Percentiles rank a stretch among this genome's conserved stretches.
These are phyloP conservation scores for Datnioides undecimradiatus DNA, from an alignment of 2,113 vertebrate species.

Conservation along the genomic window DNA sequence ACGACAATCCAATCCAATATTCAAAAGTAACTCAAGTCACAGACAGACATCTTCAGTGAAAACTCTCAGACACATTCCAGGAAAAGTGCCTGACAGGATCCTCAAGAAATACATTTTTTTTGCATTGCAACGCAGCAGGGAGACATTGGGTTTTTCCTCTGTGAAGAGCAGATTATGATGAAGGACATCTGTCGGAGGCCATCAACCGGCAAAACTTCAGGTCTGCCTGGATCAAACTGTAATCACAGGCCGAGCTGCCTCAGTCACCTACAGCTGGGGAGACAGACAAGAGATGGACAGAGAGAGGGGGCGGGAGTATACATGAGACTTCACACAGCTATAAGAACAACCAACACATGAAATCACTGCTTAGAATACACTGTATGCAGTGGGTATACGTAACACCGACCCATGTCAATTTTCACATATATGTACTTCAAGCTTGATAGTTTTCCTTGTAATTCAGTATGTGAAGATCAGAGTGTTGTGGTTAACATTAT, in stretches of 20 bases:
- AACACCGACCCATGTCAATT: not conserved
- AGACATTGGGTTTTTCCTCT: not conserved
- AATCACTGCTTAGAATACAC: not conserved
- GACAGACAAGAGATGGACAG: not conserved
- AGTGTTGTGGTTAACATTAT: not conserved
- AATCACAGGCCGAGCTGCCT: not conserved
- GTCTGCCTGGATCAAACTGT: not conserved
- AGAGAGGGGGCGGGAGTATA: not conserved
- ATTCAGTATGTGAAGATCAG: too few relatives aligned
- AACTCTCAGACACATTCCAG: not conserved
- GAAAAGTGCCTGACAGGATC: not conserved
- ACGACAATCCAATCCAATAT: not conserved
- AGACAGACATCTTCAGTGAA: conserved; percentile 1
- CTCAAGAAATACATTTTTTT: not conserved
- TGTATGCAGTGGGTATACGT: too few relatives aligned
- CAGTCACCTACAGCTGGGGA: conserved; percentile 22
- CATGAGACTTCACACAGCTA: not conserved
- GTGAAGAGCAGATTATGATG: not conserved
- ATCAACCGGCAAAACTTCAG: not conserved
- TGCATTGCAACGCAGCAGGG: not conserved
- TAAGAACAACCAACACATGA: not conserved
- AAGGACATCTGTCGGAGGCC: not conserved
- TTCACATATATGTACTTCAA: not conserved
- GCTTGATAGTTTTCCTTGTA: not conserved
- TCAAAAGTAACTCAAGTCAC: not conserved